These are phyloP conservation scores for Mesoclemmys tuberculata DNA, from an alignment of 2,113 vertebrate species.

Conservation along the genomic window DNA sequence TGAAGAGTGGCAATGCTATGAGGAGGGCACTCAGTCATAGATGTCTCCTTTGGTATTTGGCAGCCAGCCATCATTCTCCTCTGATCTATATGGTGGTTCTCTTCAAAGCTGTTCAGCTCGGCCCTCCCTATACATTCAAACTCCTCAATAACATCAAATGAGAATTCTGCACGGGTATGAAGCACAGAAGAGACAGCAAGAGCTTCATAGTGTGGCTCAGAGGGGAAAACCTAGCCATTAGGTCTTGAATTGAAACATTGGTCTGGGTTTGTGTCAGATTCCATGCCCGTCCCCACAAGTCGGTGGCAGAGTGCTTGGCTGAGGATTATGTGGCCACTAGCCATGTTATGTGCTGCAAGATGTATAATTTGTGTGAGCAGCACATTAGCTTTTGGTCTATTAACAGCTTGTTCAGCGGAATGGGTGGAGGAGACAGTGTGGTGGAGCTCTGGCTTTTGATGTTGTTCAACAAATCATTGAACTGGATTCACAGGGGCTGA, in stretches of 20 bases:
- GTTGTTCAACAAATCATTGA: constrained; percentile 43
- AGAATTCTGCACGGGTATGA: not conserved
- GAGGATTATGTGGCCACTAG: not conserved
- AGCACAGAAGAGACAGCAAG: not conserved
- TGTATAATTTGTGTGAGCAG: not conserved
- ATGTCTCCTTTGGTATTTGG: not conserved
- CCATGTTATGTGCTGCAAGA: not conserved
- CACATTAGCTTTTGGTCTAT: not conserved
- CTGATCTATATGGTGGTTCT: not conserved
- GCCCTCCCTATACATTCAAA: rapidly evolving
- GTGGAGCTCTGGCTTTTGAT: constrained; percentile 5
- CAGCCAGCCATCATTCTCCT: rapidly evolving
- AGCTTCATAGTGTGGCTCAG: not conserved
- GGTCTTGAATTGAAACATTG: not conserved
- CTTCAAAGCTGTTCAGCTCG: not conserved
- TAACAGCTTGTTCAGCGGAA: not conserved
- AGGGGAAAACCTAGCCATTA: not conserved
- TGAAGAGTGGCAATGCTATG: not conserved
- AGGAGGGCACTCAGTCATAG: not conserved
- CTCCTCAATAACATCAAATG: not conserved
- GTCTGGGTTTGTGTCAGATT: not conserved
- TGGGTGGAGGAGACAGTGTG: constrained; percentile 32
- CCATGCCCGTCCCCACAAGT: not conserved
- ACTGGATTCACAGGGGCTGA: not conserved
- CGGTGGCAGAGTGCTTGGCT: not conserved